phyloP scores from a whole-genome alignment of 2,888 invertebrate species.

The Ophion obscuratus region DNA sequence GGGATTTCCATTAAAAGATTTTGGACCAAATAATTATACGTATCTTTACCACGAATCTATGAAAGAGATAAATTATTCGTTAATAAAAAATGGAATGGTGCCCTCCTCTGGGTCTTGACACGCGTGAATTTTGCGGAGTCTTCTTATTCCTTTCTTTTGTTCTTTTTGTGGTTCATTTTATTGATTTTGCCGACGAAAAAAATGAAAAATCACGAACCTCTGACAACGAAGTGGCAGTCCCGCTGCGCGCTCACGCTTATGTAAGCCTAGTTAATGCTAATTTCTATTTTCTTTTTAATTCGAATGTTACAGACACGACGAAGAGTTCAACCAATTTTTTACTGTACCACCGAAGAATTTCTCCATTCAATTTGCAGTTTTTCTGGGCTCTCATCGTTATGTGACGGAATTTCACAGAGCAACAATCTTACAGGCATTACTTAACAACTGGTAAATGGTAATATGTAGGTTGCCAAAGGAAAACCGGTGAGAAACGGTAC shows the following conservation, averaged over 20 bases:
- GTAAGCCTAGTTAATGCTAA: conserved; percentile 59
- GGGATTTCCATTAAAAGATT: neutral
- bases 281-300: conserved; percentile 7
- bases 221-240: conserved; percentile 72
- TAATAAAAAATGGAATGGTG: conserved; percentile 5
- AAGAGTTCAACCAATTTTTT: conserved; percentile 48
- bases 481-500: neutral
- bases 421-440: neutral
- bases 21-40: conserved; percentile 5
- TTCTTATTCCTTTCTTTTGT: neutral
- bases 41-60: neutral
- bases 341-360: neutral
- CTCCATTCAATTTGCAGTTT: neutral
- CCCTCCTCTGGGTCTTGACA: conserved; percentile 3
- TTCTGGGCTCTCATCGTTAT: conserved; percentile 4
- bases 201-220: conserved; percentile 67
- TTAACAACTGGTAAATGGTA: neutral
- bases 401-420: neutral
- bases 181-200: conserved; percentile 34
- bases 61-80: neutral
- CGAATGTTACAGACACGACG: conserved; percentile 48
- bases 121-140: neutral
- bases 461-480: neutral
- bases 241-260: conserved; percentile 68
- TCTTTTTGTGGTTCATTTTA: conserved; percentile 9